These are phyloP conservation scores for Bombus balteatus DNA, from an alignment of 1,140 invertebrate species.

Conservation along the genomic window DNA sequence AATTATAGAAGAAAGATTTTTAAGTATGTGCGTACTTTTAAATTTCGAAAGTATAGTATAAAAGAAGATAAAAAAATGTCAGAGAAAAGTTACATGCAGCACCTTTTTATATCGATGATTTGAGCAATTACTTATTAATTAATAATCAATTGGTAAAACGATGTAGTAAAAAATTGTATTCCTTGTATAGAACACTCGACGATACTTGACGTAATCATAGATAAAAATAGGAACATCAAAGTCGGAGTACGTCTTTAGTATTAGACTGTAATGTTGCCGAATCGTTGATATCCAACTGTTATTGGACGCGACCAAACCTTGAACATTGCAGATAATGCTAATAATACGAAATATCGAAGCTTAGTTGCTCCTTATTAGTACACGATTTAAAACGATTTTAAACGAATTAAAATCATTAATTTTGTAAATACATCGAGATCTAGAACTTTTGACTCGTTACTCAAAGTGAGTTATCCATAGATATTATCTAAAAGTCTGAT, in stretches of 20 bases:
- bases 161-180: neutral
- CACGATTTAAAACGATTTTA: no score
- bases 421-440: no score
- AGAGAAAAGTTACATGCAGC: no score
- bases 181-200: neutral
- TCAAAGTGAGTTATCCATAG: fast-evolving
- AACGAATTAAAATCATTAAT: neutral
- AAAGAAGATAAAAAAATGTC: no score
- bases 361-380: no score
- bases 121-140: no score
- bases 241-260: neutral
- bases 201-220: neutral
- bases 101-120: no score
- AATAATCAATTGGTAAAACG: neutral
- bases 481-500: neutral
- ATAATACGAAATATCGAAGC: neutral
- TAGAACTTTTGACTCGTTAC: neutral
- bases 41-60: no score
- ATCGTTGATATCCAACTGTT: neutral
- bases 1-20: no score
- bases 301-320: neutral
- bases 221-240: constrained; percentile 7
- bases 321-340: neutral
- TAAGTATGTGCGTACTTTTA: no score
- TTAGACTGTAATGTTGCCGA: neutral